Base-by-base conservation (phyloP, 2,888 invertebrate genomes). In the Drosophila neotestacea region DNA sequence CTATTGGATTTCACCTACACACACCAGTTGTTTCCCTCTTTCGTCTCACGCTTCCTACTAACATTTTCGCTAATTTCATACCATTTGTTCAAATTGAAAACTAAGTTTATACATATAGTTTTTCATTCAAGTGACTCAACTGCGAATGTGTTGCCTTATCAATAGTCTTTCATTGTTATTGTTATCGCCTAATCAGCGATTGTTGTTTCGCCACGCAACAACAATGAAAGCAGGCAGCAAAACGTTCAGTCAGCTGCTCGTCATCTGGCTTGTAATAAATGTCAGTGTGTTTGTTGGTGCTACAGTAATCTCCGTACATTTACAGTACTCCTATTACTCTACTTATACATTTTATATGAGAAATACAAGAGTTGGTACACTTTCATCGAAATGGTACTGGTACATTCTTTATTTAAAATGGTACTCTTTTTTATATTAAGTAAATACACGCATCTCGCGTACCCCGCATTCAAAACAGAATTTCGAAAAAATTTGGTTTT, bases 401-500 rank as follows among this genome's bases (percentile, higher is more conserved):
- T 32, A 32, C 32, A 22, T 22, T 22, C 22, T 3, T 32, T 32
- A 7, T 30, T 32, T 3, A 32, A 22, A 42, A 42, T 22, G 22
- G 22, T 42, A 38, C n/a, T n/a, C 38, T 38, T 38, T 39, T 39
- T 6, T 32, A 32, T 32, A 6, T 7, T 2, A 7, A 32, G 32
- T 6, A 9, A 32, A 32, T 5, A 6, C 32, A 32, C 7, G 6
- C 9, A 9, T 22, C 22, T 22, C 22, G 47, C 42, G 27, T 63
- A 73, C 22, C 54, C 52, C 32, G 13, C 32, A 46, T 36, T 61
- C 47, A 39, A 55, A 56, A 44, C 42, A 56, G 38, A 51, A 70
- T 50, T 39, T 28, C 47, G 47, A 66, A 66, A 13, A 68, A 81
- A 73, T 64, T 77, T 77, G 71, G 77, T 72, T 64, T 79, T 82